Base-by-base conservation (phyloP, 2,113 vertebrate species). In the Anarrhichthys ocellatus region DNA sequence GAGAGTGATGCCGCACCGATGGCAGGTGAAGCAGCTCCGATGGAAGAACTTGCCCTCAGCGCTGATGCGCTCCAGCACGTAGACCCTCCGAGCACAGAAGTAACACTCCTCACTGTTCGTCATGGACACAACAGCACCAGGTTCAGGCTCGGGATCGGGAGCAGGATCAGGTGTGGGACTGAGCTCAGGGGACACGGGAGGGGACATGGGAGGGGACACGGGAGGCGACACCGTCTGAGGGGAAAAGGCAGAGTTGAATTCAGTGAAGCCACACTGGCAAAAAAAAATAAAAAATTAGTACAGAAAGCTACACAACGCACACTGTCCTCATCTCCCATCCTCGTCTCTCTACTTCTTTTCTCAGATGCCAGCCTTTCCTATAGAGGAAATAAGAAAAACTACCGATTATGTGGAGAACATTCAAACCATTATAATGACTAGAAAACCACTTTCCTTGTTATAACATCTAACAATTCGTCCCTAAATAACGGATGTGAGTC, bases 21-120 rank as follows among this genome's bases (percentile, higher is more conserved):
- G 76, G 91, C 98, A 99, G 70, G 89, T 92, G 95, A 99, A 99
- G 92, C 98, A 99, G 88, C 95, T 91, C 2, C 97, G 96, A 85
- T 99, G 98, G 95, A 98, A 99, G 94, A 99, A 98, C 83, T 81
- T 95, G 76, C 96, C 97, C 42, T 98, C 94, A 0, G 96, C 96
- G 1, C 96, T 97, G 93, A 96, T 92, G n/a, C 97, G 94, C 88
- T 99, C 97, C 93, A 99, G 72, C 77, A 96, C 91, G 22, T 98
- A 99, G 10, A 99, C 95, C 7, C 89, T 95, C 63, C 88, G 68
- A 24, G 90, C 92, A 0, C 98, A 99, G 79, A 98, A 96, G 84
- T 96, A 97, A 76, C 98, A 99, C 72, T 95, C 89, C 46, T 97
- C 96, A 0, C 94, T 96, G 83, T 93, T 93, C 0, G 91, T 87